Percentiles rank a stretch among this genome's conserved stretches.
Conservation (phyloP, 2,888 invertebrate species). For the Tyria jacobaeae region DNA sequence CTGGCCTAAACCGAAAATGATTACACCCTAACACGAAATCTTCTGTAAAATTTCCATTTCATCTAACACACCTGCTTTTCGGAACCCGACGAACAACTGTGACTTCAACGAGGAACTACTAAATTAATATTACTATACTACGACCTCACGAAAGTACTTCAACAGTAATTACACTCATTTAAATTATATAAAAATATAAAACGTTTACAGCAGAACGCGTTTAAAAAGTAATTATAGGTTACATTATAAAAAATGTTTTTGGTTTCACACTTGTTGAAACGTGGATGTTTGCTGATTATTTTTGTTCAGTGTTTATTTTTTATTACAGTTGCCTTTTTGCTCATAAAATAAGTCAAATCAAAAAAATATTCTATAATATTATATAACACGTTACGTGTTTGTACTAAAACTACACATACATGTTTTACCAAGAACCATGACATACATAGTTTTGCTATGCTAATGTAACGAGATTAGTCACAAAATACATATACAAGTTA, state of each 20-base stretch:
- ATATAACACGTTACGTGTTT: no score
- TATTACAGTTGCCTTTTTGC: background rate
- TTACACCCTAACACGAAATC: constrained; percentile 1
- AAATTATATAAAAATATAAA: background rate
- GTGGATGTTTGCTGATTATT: no score
- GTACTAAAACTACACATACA: background rate
- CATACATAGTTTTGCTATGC: background rate
- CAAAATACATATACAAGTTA: background rate
- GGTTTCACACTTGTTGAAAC: no score
- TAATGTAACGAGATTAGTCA: background rate
- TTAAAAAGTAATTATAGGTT: no score
- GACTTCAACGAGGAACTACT: background rate
- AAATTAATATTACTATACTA: constrained; percentile 6
- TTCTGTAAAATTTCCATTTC: constrained; percentile 16
- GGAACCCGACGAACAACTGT: background rate
- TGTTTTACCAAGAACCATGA: background rate
- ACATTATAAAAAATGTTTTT: no score
- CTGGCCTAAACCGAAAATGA: constrained; percentile 11
- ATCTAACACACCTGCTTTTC: background rate
- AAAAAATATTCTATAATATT: no score
- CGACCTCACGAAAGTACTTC: background rate
- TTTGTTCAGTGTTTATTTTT: no score
- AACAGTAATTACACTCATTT: background rate
- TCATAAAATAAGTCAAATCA: background rate
- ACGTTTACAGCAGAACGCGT: no score